Evolutionary conservation across 2,888 invertebrate genomes (phyloP).

Genomic region (Limnephilus lunatus): DNA sequence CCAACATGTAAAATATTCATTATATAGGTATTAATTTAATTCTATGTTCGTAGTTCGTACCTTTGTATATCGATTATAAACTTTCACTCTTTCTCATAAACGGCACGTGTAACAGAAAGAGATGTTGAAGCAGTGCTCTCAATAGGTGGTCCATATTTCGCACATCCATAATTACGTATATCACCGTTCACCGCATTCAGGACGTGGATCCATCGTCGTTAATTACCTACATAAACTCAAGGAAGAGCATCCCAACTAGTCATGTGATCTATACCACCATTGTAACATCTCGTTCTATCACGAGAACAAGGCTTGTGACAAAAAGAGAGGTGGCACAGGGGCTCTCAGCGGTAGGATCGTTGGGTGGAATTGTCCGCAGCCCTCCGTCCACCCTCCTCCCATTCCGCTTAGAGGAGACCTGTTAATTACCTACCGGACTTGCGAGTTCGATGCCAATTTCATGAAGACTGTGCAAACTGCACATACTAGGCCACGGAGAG

Average conservation of each 20-base stretch:
- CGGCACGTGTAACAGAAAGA: background rate
- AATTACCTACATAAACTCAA: slow-evolving; percentile 52
- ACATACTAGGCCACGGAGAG: slow-evolving; percentile 32
- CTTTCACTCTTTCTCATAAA: background rate
- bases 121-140: background rate
- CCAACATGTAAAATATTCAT: too few relatives aligned
- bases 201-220: slow-evolving; percentile 47
- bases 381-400: background rate
- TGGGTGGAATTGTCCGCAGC: slow-evolving; percentile 10
- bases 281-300: background rate
- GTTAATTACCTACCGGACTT: slow-evolving; percentile 51
- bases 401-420: slow-evolving; percentile 21
- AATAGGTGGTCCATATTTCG: background rate
- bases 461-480: background rate
- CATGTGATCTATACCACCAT: background rate
- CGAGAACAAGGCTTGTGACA: background rate
- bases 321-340: background rate
- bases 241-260: background rate
- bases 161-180: background rate
- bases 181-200: background rate
- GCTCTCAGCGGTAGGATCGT: background rate
- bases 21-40: too few relatives aligned
- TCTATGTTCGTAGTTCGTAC: too few relatives aligned
- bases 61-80: background rate
- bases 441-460: slow-evolving; percentile 29